phyloP scores from a whole-genome alignment of 1,140 invertebrate species.

The Lithobius niger region DNA sequence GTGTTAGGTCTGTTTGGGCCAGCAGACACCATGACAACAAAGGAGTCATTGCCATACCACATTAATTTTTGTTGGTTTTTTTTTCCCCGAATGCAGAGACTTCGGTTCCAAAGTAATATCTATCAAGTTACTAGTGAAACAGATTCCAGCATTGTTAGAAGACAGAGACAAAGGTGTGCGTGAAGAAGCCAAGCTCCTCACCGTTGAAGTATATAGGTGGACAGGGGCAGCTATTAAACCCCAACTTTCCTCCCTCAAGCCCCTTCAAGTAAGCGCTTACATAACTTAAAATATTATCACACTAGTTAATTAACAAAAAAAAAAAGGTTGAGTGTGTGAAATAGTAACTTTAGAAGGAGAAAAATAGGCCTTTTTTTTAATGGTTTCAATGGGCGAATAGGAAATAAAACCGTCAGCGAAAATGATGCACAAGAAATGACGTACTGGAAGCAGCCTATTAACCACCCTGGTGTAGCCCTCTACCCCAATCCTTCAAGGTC shows the following conservation, averaged over 20 bases:
- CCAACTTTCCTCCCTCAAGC: slow-evolving; percentile 71
- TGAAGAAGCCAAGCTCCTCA: slow-evolving; percentile 76
- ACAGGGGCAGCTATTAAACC: slow-evolving; percentile 73
- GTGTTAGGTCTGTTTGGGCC: no score
- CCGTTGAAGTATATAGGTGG: slow-evolving; percentile 87
- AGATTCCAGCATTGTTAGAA: slow-evolving; percentile 64
- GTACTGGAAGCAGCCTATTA: no score
- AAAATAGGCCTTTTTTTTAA: background rate
- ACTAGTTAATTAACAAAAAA: background rate
- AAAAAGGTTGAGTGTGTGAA: no score
- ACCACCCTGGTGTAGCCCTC: no score
- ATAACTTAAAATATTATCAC: background rate
- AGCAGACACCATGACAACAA: no score
- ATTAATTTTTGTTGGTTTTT: background rate
- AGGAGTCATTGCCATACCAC: no score
- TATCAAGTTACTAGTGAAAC: slow-evolving; percentile 79
- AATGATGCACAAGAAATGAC: no score
- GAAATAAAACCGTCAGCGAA: background rate
- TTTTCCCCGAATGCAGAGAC: slow-evolving; percentile 38
- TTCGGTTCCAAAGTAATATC: slow-evolving; percentile 86
- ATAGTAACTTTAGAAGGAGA: no score
- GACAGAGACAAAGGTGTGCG: slow-evolving; percentile 84
- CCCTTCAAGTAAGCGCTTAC: slow-evolving; percentile 45
- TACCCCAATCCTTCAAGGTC: no score
- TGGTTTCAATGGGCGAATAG: background rate